Evolutionary conservation across 2,888 invertebrate species (phyloP).

Genomic region (Cerastis leucographa): DNA sequence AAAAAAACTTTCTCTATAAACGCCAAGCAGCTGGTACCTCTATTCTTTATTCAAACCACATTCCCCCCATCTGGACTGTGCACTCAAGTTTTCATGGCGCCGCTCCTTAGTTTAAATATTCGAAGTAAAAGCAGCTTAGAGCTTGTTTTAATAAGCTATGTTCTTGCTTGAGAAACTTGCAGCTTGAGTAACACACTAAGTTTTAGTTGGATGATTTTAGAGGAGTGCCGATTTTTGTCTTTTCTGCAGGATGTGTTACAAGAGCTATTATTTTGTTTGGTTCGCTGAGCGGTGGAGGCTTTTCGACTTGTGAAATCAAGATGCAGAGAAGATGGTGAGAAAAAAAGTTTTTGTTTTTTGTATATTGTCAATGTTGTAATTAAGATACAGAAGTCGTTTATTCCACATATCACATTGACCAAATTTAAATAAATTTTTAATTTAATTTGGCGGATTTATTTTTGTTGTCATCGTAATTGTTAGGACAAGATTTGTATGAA

Average conservation of each 20-base stretch:
- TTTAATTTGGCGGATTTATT: too few relatives aligned
- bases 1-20: not conserved
- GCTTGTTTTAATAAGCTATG: conserved; percentile 14
- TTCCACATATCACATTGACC: too few relatives aligned
- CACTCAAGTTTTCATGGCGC: conserved; percentile 18
- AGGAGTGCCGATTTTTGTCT: conserved; percentile 1
- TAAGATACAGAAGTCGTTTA: not conserved
- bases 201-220: conserved; percentile 10
- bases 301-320: not conserved
- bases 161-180: conserved; percentile 7
- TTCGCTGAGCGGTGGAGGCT: not conserved
- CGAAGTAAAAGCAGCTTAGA: conserved; percentile 5
- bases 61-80: conserved; percentile 12
- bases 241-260: not conserved
- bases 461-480: too few relatives aligned
- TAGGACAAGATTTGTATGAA: too few relatives aligned
- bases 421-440: too few relatives aligned
- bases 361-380: too few relatives aligned
- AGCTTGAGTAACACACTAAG: conserved; percentile 5
- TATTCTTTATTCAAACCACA: conserved; percentile 37
- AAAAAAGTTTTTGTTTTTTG: too few relatives aligned
- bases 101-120: conserved; percentile 37
- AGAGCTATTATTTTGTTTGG: not conserved
- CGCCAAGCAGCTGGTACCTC: conserved; percentile 7
- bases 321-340: too few relatives aligned